Conservation (phyloP, 2,113 vertebrate species). For the Xenopus borealis region DNA sequence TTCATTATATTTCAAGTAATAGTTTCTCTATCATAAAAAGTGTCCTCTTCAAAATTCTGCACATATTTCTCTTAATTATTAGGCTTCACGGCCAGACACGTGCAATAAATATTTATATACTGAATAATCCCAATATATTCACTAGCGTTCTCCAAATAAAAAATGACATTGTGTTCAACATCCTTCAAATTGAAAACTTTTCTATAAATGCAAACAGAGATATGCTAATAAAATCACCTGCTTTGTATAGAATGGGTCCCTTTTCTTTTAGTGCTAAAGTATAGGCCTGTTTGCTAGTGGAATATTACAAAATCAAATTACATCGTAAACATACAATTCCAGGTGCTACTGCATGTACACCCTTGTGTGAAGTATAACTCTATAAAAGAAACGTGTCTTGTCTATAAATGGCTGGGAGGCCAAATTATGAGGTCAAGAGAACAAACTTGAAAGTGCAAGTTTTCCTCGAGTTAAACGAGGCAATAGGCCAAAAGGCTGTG, state of each 20-base stretch:
- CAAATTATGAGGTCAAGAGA: no score
- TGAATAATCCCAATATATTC: constrained; percentile 10
- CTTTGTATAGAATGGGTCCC: not conserved
- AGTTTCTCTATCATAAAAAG: constrained; percentile 7
- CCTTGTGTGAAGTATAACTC: no score
- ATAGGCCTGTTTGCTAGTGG: not conserved
- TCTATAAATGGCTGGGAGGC: no score
- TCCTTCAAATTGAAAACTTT: not conserved
- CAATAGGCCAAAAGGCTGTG: no score
- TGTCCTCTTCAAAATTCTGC: not conserved
- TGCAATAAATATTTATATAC: constrained; percentile 25
- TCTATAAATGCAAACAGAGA: not conserved
- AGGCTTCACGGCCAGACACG: not conserved
- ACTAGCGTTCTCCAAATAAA: not conserved
- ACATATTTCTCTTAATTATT: constrained; percentile 23
- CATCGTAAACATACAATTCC: no score
- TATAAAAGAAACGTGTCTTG: no score
- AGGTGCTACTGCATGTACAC: no score
- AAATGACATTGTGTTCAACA: not conserved
- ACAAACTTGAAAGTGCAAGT: no score
- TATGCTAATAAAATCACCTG: not conserved
- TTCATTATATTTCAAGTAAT: constrained; percentile 1
- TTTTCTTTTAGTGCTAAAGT: not conserved
- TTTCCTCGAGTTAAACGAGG: no score
- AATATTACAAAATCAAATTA: no score